Evolutionary conservation across 2,888 invertebrate genomes (phyloP).

Genomic region (Pelosia muscerda): DNA sequence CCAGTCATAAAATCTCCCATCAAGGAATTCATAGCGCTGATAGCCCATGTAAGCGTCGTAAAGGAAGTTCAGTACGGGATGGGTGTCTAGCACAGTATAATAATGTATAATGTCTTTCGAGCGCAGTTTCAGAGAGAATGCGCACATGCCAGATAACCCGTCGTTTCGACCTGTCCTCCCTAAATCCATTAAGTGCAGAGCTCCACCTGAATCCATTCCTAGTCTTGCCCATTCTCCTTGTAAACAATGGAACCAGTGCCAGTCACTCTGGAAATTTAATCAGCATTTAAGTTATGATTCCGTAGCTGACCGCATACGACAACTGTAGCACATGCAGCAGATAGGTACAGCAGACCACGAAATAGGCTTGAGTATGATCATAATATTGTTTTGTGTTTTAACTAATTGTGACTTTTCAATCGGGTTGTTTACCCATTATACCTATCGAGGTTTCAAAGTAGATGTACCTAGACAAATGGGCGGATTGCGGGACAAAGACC

Average conservation of each 20-base stretch:
- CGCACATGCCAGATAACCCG: conserved; percentile 21
- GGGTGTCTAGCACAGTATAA: conserved; percentile 27
- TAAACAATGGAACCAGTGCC: conserved; percentile 34
- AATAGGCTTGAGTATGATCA: too few species aligned
- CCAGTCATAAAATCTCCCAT: neutral
- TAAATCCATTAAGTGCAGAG: conserved; percentile 20
- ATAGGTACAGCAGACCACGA: too few species aligned
- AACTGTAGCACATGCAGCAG: too few species aligned
- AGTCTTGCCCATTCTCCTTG: conserved; percentile 29
- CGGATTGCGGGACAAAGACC: too few species aligned
- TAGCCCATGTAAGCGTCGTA: conserved; percentile 19
- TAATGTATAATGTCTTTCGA: conserved; percentile 23
- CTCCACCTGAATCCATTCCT: conserved; percentile 31
- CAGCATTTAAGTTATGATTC: too few species aligned
- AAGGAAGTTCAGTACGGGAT: conserved; percentile 26
- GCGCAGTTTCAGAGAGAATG: conserved; percentile 29
- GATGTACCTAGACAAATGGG: too few species aligned
- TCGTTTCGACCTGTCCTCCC: conserved; percentile 5
- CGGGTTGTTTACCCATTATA: too few species aligned
- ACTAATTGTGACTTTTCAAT: too few species aligned
- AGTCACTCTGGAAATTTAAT: conserved; percentile 27
- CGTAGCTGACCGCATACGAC: too few species aligned
- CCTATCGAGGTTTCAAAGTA: too few species aligned
- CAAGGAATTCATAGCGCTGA: neutral
- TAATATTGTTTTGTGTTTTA: too few species aligned